A percentile compares a stretch with the other conserved stretches of the same genome.
phyloP scores from a whole-genome alignment of 1,140 invertebrate genomes.

The Drosophila sechellia region DNA sequence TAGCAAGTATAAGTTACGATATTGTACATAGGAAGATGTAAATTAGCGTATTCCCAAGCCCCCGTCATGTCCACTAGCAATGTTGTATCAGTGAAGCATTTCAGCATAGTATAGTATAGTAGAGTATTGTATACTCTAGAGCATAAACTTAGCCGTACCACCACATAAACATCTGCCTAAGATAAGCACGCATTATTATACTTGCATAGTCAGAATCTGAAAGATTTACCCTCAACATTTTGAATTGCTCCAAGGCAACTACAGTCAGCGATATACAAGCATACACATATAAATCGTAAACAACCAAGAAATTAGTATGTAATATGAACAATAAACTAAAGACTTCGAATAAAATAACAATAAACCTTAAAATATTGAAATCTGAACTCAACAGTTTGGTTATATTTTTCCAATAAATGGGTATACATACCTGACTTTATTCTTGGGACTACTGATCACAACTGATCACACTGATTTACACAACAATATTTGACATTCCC shows the following conservation, averaged over 20 bases:
- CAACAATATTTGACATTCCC: neutral
- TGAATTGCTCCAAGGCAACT: slow-evolving; percentile 43
- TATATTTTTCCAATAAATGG: too few relatives aligned
- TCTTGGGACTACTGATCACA: too few relatives aligned
- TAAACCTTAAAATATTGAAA: slow-evolving; percentile 5
- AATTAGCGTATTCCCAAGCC: slow-evolving; percentile 39
- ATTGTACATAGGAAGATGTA: slow-evolving; percentile 68
- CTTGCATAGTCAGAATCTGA: slow-evolving; percentile 67
- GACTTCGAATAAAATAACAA: slow-evolving; percentile 48
- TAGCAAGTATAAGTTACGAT: slow-evolving; percentile 41
- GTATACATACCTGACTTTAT: too few relatives aligned
- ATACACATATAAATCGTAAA: slow-evolving; percentile 55
- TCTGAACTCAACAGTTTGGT: too few relatives aligned
- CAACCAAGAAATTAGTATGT: slow-evolving; percentile 40
- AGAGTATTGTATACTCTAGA: slow-evolving; percentile 50
- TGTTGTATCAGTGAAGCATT: slow-evolving; percentile 74
- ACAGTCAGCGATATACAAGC: slow-evolving; percentile 69
- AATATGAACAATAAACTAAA: slow-evolving; percentile 39
- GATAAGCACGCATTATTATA: slow-evolving; percentile 25
- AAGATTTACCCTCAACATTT: slow-evolving; percentile 68
- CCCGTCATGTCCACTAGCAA: slow-evolving; percentile 33
- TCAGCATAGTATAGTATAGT: slow-evolving; percentile 48
- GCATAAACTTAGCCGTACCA: slow-evolving; percentile 28
- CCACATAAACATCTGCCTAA: slow-evolving; percentile 18
- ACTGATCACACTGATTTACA: too few relatives aligned